Percentiles rank a stretch among this genome's conserved stretches.
Evolutionary conservation across 2,113 vertebrate species (phyloP).

Genomic region (Carettochelys insculpta): DNA sequence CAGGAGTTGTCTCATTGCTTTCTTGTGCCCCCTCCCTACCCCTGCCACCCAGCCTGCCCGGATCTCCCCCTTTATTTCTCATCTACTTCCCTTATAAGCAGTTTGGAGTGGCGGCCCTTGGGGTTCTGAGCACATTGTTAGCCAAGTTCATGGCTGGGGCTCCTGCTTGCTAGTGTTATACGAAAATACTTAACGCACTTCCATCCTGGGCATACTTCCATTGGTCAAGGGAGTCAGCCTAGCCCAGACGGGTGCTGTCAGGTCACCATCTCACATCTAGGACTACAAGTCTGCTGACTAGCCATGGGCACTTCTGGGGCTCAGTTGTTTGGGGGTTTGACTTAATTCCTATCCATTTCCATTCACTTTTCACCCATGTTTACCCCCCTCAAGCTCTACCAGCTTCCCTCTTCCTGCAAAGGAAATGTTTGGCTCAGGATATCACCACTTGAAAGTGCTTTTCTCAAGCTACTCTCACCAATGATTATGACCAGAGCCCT

Average conservation of each 20-base stretch:
- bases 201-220: background rate
- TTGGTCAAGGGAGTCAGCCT: background rate
- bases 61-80: background rate
- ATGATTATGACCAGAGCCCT: background rate
- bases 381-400: background rate
- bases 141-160: background rate
- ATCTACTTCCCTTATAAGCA: background rate
- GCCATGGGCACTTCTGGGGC: background rate
- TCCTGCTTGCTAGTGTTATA: background rate
- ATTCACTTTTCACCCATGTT: background rate
- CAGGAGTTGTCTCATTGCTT: background rate
- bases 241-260: background rate
- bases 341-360: background rate
- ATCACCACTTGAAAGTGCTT: background rate
- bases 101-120: background rate
- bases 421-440: conserved; percentile 1
- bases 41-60: background rate
- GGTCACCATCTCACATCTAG: fast-evolving
- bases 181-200: background rate
- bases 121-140: background rate
- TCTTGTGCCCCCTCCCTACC: background rate
- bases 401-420: background rate
- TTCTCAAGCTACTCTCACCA: background rate
- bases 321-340: background rate
- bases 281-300: background rate